Conservation (phyloP, 2,797 vertebrate genomes). For the Ptychadena robeensis region DNA sequence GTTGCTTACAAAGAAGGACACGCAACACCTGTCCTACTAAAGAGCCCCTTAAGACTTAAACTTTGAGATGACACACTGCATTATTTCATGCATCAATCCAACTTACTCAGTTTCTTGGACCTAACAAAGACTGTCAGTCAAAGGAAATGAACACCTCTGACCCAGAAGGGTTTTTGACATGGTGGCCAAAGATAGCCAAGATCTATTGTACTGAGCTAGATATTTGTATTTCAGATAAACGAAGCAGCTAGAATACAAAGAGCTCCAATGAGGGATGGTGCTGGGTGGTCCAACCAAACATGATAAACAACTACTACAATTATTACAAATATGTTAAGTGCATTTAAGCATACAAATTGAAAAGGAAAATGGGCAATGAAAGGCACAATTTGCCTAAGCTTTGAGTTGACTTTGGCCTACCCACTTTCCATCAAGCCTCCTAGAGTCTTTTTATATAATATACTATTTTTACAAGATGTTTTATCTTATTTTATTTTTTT, state of each 20-base stretch:
- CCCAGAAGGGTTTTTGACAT: not conserved
- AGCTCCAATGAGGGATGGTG: not conserved
- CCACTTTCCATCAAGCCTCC: too few relatives aligned
- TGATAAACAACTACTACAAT: too few relatives aligned
- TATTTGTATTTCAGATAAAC: not conserved
- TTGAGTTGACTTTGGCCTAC: too few relatives aligned
- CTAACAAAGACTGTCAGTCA: conserved; percentile 35
- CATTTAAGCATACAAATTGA: too few relatives aligned
- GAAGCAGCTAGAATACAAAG: not conserved
- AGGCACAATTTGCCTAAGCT: too few relatives aligned
- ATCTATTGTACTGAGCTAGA: not conserved
- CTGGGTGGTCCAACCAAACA: not conserved
- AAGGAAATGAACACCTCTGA: conserved; percentile 9
- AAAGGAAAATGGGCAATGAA: too few relatives aligned
- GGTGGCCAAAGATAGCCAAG: not conserved
- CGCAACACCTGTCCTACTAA: conserved; percentile 35
- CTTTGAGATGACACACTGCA: conserved; percentile 7
- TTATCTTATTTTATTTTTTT: too few relatives aligned
- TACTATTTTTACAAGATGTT: too few relatives aligned
- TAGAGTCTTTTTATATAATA: too few relatives aligned
- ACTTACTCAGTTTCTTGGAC: conserved; percentile 16
- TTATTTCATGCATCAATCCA: conserved; percentile 27
- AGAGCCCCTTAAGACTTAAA: conserved; percentile 39
- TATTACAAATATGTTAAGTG: too few relatives aligned
- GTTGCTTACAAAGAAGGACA: conserved; percentile 27